Evolutionary conservation across 1,140 invertebrate genomes (phyloP), one percentile per base, ranked within the genome.

Genomic region (Drosophila punjabiensis): DNA sequence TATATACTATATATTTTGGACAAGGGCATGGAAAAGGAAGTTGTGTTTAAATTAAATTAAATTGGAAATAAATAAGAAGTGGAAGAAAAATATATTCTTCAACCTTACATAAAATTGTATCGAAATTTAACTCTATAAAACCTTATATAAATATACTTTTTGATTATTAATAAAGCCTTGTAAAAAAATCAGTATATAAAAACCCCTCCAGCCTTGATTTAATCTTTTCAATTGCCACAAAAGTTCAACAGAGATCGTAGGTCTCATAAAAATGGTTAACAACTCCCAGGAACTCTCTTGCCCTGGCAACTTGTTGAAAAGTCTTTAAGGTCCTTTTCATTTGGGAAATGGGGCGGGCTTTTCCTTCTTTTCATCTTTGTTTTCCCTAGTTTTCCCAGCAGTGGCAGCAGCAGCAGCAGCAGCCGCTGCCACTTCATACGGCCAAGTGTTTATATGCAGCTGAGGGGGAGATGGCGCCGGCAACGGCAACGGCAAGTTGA

Each of bases 361-460:
- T 48, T 37, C 3, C 43, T 47, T 32, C 58, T 47, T 35, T 56
- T 56, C 33, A 24, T 78, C 52, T 39, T 77, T 69, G 33, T 20
- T 68, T 66, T 67, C 32, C 52, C 50, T 53, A 53, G 50, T 33
- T 53, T 53, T 33, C 50, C 50, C 50, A 53, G 10, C n/a, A 41
- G 73, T 65, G 62, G 47, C 70, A 24, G 24, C 24, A 67, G 55
- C 64, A 66, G 70, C 65, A 53, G 71, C 71, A 37, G 75, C 71
- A 61, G 56, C 68, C 63, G 68, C 68, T 60, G 71, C 71, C 79
- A 73, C 81, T 78, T 69, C 56, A 78, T 78, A 43, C 45, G 63
- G 58, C 18, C 18, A 41, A 67, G 73, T 67, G 53, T 77, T 74
- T 74, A 74, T 74, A 66, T 45, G 73, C 59, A 69, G 32, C 68